Evolutionary conservation across 2,888 invertebrate genomes (phyloP).

Genomic region (Epinotia nisella): DNA sequence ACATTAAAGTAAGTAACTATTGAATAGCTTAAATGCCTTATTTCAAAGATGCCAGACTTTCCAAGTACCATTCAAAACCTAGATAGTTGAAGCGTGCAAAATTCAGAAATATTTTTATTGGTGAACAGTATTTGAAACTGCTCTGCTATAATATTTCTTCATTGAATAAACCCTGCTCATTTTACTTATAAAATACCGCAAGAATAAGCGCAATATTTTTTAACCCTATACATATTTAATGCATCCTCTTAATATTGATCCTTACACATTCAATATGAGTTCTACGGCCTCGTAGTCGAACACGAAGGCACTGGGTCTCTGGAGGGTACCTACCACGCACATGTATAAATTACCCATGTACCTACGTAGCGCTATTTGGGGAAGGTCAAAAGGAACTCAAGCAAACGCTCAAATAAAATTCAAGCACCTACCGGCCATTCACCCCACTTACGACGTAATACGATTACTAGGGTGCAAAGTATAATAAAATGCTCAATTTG

Average conservation of each 20-base stretch:
- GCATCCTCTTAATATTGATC: conserved; percentile 6
- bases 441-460: conserved; percentile 62
- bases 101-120: neutral
- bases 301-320: conserved; percentile 16
- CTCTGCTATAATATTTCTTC: neutral
- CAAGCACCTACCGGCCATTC: conserved; percentile 46
- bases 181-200: neutral
- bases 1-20: neutral
- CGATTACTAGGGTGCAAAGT: conserved; percentile 69
- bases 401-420: conserved; percentile 43
- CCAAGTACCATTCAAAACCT: neutral
- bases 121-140: neutral
- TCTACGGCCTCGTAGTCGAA: conserved; percentile 18
- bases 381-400: conserved; percentile 36
- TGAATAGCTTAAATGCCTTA: neutral
- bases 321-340: conserved; percentile 22
- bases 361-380: neutral
- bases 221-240: conserved; percentile 29
- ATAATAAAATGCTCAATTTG: conserved; percentile 78
- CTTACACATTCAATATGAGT: conserved; percentile 29
- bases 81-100: neutral
- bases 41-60: neutral
- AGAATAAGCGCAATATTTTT: neutral
- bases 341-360: conserved; percentile 31
- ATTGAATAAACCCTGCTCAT: neutral